Percentiles rank a stretch among this genome's conserved stretches.
phyloP scores from a whole-genome alignment of 1,140 invertebrate species.

The Cherax destructor region DNA sequence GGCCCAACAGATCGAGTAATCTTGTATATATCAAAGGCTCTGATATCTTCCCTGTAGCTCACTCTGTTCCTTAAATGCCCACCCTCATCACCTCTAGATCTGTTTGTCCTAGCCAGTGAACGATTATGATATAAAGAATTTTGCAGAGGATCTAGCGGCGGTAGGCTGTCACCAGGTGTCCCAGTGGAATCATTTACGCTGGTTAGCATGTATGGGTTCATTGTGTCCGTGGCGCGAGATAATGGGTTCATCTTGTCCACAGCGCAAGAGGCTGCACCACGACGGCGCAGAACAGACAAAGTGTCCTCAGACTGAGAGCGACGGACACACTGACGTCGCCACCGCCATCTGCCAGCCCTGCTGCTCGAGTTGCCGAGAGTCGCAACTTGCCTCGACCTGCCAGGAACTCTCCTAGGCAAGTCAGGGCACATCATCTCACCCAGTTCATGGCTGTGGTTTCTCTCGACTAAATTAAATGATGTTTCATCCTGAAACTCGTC shows the following conservation, averaged over 20 bases:
- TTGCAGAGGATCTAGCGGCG: neutral
- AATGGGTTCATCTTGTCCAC: neutral
- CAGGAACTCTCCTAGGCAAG: neutral
- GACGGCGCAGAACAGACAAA: neutral
- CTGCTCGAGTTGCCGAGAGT: conserved; percentile 4
- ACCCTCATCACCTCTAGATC: neutral
- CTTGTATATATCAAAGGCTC: conserved; percentile 51
- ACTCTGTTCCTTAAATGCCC: neutral
- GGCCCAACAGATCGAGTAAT: conserved; percentile 3
- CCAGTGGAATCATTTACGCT: neutral
- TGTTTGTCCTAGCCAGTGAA: neutral
- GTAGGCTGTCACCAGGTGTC: neutral
- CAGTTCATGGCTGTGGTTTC: neutral
- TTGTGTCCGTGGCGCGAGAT: neutral
- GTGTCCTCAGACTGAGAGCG: neutral
- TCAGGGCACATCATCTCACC: neutral
- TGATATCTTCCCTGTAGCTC: conserved; percentile 41
- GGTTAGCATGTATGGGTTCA: neutral
- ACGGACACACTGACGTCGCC: conserved; percentile 33
- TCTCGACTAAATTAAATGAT: neutral
- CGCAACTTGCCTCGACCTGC: neutral
- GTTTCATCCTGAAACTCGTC: neutral
- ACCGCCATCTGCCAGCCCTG: neutral
- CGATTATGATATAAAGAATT: too few species aligned
- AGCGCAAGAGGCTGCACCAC: neutral